Base-by-base conservation (phyloP, 1,140 invertebrate genomes). In the Hypothenemus hampei region DNA sequence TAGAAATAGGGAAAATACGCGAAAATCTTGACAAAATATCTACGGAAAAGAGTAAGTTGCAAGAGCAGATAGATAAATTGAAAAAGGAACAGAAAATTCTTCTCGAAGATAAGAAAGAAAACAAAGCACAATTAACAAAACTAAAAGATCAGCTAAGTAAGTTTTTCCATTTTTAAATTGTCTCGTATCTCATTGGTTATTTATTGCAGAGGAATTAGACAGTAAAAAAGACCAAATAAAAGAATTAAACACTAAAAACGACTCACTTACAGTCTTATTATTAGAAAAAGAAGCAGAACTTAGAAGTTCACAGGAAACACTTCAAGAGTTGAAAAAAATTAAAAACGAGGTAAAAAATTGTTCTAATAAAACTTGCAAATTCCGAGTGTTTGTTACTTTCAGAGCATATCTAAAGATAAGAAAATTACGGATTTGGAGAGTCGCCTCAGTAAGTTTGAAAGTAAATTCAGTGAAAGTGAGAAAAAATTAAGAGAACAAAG, bases 401-500 rank as follows among this genome's bases (percentile, higher is more conserved):
- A 80, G 78, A 68, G 77, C 23, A 70, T 71, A 35, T 76, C 78
- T 59, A 80, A 80, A 66, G 69, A 75, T 22, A 78, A 77, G 58
- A 80, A 80, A 65, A 72, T 81, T 44, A 57, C 58, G 36, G 78
- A 81, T 24, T 64, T 79, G 55, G 78, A 81, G 68, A 78, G 77
- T 59, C 77, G 78, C 71, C 26, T 81, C 11, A 79, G 78, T 65
- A 79, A 81, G 51, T 57, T 70, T 7, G 81, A 83, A 65, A 81
- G 83, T 24, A 81, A 79, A 69, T 74, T 74, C 36, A 82, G 78
- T 60, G 75, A 77, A 57, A 73, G 70, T 36, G 81, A 85, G 61
- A 79, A 77, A 65, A 67, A 73, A 10, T 76, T 78, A 46, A 83
- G 81, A 69, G 79, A 81, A 51, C 75, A 78, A 63, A 75, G 81